phyloP scores from a whole-genome alignment of 2,113 vertebrate genomes.

The Bos taurus region DNA sequence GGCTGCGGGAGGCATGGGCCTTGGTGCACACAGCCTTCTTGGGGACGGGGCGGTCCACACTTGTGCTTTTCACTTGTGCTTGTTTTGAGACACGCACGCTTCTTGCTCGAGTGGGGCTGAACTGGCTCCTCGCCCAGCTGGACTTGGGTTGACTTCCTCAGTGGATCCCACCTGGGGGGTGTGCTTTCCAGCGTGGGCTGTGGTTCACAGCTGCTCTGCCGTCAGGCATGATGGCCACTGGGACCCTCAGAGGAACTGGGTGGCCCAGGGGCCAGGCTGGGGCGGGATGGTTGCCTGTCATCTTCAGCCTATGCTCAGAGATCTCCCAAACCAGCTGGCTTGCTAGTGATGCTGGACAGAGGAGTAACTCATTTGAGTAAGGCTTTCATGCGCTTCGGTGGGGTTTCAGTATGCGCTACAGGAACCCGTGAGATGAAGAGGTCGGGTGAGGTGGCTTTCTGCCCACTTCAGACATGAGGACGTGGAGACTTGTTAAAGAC shows the following conservation, averaged over 20 bases:
- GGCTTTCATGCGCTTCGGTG: not conserved
- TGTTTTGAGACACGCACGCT: not conserved
- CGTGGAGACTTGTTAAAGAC: not conserved
- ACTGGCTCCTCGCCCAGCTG: slow-evolving; percentile 16
- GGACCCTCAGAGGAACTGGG: not conserved
- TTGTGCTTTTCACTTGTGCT: not conserved
- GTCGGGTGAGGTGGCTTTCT: not conserved
- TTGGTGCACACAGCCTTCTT: not conserved
- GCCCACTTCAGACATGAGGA: not conserved
- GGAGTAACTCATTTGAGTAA: not conserved
- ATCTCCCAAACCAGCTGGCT: not conserved
- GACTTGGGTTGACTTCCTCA: not conserved
- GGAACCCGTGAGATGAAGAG: not conserved
- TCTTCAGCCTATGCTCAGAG: not conserved
- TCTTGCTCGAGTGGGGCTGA: not conserved
- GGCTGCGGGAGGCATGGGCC: not conserved
- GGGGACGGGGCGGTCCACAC: not conserved
- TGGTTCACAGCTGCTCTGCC: slow-evolving; percentile 23
- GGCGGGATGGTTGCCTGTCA: not conserved
- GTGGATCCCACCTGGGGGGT: not conserved
- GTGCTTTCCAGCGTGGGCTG: not conserved
- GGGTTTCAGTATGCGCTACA: not conserved
- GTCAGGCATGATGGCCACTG: not conserved
- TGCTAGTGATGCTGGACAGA: not conserved
- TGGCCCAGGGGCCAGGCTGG: not conserved